Conservation (phyloP, 2,113 vertebrate genomes). For the Balaenoptera acutorostrata region DNA sequence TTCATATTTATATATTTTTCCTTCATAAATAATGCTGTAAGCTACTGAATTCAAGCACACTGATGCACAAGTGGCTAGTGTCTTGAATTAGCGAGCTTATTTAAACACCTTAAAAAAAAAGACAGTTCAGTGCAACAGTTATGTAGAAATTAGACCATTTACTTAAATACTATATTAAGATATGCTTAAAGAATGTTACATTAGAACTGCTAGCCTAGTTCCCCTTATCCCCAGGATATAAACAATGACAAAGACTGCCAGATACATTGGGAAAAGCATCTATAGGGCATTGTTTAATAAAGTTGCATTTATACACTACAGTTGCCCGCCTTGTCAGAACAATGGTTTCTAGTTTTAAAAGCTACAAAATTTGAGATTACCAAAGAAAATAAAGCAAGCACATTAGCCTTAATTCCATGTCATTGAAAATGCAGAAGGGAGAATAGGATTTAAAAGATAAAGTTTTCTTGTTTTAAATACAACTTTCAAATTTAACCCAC, state of each 20-base stretch:
- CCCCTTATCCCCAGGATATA: conserved; percentile 63
- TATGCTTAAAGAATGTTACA: conserved; percentile 79
- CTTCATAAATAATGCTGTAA: conserved; percentile 85
- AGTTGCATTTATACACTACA: conserved; percentile 53
- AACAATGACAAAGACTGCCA: conserved; percentile 63
- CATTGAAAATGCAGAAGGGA: conserved; percentile 40
- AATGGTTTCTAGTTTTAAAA: conserved; percentile 66
- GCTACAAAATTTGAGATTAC: conserved; percentile 45
- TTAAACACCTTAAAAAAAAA: conserved; percentile 68
- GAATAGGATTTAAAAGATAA: conserved; percentile 51
- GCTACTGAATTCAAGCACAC: conserved; percentile 79
- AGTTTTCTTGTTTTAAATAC: conserved; percentile 59
- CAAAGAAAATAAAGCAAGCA: conserved; percentile 70
- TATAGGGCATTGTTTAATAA: not conserved
- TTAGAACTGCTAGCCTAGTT: conserved; percentile 75
- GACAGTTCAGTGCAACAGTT: conserved; percentile 81
- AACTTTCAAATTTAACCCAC: conserved; percentile 42
- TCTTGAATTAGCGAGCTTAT: conserved; percentile 78
- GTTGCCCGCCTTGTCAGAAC: conserved; percentile 61
- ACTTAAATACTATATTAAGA: conserved; percentile 80
- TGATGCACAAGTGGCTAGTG: conserved; percentile 68
- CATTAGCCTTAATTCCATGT: conserved; percentile 62
- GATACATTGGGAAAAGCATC: conserved; percentile 66
- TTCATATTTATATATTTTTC: conserved; percentile 84
- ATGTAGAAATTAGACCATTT: conserved; percentile 80